Base-by-base conservation (phyloP, 2,888 invertebrate genomes). In the Minunthozetes semirufus region DNA sequence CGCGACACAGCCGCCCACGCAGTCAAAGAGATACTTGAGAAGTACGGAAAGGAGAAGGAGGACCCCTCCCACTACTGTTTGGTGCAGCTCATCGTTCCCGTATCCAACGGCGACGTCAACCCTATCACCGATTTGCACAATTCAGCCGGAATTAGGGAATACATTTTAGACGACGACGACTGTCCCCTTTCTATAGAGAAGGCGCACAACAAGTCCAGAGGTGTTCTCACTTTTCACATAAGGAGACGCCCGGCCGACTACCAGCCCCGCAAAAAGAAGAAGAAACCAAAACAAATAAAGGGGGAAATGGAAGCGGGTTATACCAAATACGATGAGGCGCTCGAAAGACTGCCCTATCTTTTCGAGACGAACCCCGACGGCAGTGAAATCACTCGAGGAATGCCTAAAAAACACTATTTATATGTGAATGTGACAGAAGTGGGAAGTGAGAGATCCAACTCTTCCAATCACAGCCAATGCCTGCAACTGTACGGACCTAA, bases 161-260 rank as follows among this genome's bases (percentile, higher is more conserved):
- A 94, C 83, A 91, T 97, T 80, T 86, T 99, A 79, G 94, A 96
- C 83, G 96, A 97, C 82, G 94, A 96, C 84, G 98, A 99, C 84
- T 97, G 97, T 84, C 98, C 98, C 61, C 86, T 97, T 78, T 92
- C 94, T 72, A 94, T 95, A 82, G 78, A 79, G 59, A 76, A 76
- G 61, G 76, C 78, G 42, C 79, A 79, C 75, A 77, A 78, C 56
- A 56, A 77, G 59, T 90, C 91, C 72, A 87, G 89, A 84, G 95
- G 95, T 84, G 94, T 94, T 81, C 92, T 97, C 82, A 96, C 95
- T 91, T 97, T 97, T 84, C 96, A 97, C 85, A 93, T 97, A 83
- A 88, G 94, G 82, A 88, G 94, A 82, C 88, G 94, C 82, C 93
- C 96, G 79, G 91, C 92, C 72, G 95, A 95, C 83, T 89, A 91